These are phyloP conservation scores for Telenomus remus DNA, from an alignment of 1,140 invertebrate species.

Conservation along the genomic window DNA sequence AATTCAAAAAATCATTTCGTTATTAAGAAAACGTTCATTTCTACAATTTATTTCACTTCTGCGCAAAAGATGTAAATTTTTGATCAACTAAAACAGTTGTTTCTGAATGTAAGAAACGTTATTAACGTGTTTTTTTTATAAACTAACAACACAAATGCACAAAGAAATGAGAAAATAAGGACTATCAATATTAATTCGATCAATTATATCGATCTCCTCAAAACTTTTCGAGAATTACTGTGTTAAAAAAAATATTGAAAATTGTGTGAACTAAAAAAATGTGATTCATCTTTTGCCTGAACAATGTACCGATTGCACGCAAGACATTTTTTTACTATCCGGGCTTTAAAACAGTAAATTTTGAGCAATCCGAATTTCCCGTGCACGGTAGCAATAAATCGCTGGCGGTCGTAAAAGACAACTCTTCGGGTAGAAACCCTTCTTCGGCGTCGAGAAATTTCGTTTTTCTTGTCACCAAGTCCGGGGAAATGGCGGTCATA, in stretches of 20 bases:
- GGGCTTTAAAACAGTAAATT: conserved; percentile 51
- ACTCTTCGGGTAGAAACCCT: conserved; percentile 40
- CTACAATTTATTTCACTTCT: neutral
- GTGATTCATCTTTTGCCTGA: conserved; percentile 28
- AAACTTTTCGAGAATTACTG: too few species aligned
- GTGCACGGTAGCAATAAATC: conserved; percentile 50
- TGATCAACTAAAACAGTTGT: too few species aligned
- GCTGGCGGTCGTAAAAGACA: conserved; percentile 32
- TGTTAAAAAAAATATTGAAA: neutral
- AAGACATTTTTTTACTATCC: conserved; percentile 34
- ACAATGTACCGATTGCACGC: conserved; percentile 29
- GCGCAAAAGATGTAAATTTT: neutral
- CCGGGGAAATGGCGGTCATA: conserved; percentile 39
- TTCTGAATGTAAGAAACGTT: too few species aligned
- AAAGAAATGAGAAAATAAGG: too few species aligned
- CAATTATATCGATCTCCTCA: too few species aligned
- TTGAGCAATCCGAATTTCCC: conserved; percentile 39
- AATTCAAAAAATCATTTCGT: conserved; percentile 28
- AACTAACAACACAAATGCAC: too few species aligned
- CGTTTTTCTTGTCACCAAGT: conserved; percentile 34
- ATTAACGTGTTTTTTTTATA: too few species aligned
- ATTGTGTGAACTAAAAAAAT: conserved; percentile 31
- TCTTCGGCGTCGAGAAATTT: conserved; percentile 38
- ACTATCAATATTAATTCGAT: too few species aligned
- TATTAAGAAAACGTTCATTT: conserved; percentile 12